These are phyloP conservation scores for Volucella zonaria DNA, from an alignment of 2,888 invertebrate species.

Conservation along the genomic window DNA sequence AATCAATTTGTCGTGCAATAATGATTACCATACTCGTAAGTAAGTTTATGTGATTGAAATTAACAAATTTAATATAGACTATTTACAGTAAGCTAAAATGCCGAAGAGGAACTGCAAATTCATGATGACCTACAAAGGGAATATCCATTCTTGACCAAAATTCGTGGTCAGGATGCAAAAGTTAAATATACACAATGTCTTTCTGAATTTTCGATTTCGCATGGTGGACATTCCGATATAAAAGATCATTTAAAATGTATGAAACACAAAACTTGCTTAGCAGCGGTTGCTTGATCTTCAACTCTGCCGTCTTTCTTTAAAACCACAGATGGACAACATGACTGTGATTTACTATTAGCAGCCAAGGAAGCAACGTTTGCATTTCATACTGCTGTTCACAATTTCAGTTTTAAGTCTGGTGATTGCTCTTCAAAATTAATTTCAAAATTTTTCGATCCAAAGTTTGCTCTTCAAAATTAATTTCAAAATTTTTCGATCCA, in stretches of 20 bases:
- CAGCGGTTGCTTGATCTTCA: no score
- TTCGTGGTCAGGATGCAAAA: no score
- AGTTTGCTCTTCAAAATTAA: constrained; percentile 1
- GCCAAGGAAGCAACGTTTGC: background rate
- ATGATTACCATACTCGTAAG: background rate
- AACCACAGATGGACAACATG: no score
- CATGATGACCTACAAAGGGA: no score
- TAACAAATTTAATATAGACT: background rate
- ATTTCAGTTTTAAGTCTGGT: background rate
- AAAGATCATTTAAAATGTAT: no score
- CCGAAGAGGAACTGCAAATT: no score
- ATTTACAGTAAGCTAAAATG: background rate
- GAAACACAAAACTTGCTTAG: background rate
- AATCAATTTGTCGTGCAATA: no score
- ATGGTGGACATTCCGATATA: background rate
- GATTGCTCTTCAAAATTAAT: background rate
- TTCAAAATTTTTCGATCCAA: constrained; percentile 2
- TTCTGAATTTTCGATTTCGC: background rate
- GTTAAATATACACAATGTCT: background rate
- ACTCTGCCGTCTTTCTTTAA: background rate
- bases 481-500: constrained; percentile 2
- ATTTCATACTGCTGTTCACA: background rate
- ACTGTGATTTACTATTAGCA: no score
- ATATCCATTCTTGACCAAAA: background rate
- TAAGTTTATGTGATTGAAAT: background rate